Evolutionary conservation across 2,888 invertebrate genomes (phyloP).

Genomic region (Osedax frankpressi): DNA sequence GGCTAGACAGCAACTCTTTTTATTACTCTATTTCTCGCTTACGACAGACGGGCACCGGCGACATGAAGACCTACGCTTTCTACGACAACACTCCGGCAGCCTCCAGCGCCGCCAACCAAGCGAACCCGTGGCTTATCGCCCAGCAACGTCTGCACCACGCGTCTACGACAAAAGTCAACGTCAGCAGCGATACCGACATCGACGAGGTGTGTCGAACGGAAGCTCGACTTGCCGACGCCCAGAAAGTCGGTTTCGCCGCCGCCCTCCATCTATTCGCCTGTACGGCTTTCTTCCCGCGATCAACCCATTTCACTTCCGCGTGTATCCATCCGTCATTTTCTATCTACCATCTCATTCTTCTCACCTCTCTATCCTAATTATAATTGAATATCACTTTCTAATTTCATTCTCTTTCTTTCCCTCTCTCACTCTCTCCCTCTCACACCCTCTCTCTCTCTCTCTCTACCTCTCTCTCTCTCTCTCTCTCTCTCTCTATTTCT

Average conservation of each 20-base stretch:
- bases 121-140: background rate
- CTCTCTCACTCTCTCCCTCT: background rate
- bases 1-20: no score
- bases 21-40: no score
- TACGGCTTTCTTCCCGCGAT: background rate
- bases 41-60: background rate
- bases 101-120: background rate
- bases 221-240: background rate
- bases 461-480: background rate
- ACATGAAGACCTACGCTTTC: background rate
- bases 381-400: no score
- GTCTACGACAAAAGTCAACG: background rate
- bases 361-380: background rate
- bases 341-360: background rate
- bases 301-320: background rate
- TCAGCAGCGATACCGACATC: background rate
- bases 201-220: background rate
- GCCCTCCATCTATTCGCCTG: no score
- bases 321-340: background rate
- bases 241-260: no score
- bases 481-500: background rate
- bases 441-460: background rate
- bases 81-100: background rate
- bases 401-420: background rate
- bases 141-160: background rate